Evolutionary conservation across 2,113 vertebrate species (phyloP).

Genomic region (Diadophis punctatus): DNA sequence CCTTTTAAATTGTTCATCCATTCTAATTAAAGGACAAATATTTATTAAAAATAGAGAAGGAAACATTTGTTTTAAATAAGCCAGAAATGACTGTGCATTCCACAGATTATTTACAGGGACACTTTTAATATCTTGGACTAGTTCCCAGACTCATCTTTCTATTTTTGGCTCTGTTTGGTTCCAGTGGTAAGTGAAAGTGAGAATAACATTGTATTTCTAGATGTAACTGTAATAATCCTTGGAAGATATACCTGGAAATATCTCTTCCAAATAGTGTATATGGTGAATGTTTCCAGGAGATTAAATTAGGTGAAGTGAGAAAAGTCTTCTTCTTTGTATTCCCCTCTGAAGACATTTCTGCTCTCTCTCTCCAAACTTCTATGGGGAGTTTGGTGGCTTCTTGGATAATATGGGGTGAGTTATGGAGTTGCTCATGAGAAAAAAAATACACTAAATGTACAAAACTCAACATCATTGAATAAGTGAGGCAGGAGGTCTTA

Average conservation of each 20-base stretch:
- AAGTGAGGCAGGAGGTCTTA: background rate
- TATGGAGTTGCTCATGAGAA: background rate
- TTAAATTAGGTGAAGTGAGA: background rate
- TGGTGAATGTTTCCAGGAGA: background rate
- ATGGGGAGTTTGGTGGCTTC: background rate
- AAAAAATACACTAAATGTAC: background rate
- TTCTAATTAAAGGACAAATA: background rate
- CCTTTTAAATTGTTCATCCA: background rate
- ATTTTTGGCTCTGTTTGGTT: slow-evolving; percentile 19
- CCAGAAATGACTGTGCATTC: background rate
- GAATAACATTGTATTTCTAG: slow-evolving; percentile 4
- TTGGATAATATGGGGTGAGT: background rate
- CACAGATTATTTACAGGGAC: fast-evolving
- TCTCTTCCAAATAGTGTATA: background rate
- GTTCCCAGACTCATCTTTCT: background rate
- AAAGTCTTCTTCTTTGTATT: background rate
- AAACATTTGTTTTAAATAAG: fast-evolving
- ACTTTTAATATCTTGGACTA: background rate
- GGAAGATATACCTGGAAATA: background rate
- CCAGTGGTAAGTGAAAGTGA: slow-evolving; percentile 15
- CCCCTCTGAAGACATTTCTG: background rate
- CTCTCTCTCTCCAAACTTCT: background rate
- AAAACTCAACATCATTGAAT: background rate
- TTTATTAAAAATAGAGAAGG: background rate
- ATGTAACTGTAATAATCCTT: background rate